phyloP scores from a whole-genome alignment of 2,797 vertebrate genomes.

The Danio kyathit region DNA sequence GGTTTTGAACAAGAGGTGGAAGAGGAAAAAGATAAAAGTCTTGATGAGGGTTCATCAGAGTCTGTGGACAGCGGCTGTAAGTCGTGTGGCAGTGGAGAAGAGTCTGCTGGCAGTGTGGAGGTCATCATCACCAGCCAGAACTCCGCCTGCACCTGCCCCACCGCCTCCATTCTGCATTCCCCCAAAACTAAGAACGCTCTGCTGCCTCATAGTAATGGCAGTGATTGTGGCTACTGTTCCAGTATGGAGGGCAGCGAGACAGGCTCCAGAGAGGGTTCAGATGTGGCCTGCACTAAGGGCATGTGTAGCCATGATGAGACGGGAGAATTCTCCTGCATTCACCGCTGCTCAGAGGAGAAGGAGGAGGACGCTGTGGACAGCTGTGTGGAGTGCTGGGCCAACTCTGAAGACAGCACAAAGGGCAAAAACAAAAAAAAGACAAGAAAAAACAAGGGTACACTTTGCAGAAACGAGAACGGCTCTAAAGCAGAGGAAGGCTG shows the following conservation, averaged over 20 bases:
- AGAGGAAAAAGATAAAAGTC: slow-evolving; percentile 82
- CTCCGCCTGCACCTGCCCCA: slow-evolving; percentile 87
- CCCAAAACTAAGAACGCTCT: slow-evolving; percentile 90
- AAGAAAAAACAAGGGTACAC: too few species aligned
- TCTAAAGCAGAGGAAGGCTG: too few species aligned
- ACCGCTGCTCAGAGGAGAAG: too few species aligned
- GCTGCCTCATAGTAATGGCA: slow-evolving; percentile 87
- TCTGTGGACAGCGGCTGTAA: slow-evolving; percentile 86
- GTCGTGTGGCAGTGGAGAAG: slow-evolving; percentile 82
- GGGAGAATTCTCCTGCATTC: too few species aligned
- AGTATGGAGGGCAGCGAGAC: slow-evolving; percentile 95
- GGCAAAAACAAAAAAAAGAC: too few species aligned
- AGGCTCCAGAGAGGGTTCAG: slow-evolving; percentile 92
- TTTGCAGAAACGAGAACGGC: too few species aligned
- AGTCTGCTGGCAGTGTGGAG: slow-evolving; percentile 81
- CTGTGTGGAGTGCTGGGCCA: too few species aligned
- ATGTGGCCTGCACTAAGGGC: slow-evolving; percentile 94
- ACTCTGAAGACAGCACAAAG: too few species aligned
- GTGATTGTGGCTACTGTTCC: slow-evolving; percentile 96
- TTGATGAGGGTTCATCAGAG: slow-evolving; percentile 86
- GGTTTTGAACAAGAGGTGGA: slow-evolving; percentile 83
- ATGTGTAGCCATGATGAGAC: slow-evolving; percentile 96
- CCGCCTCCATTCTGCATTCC: slow-evolving; percentile 83
- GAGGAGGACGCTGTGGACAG: too few species aligned
- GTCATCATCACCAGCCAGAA: slow-evolving; percentile 80